Evolutionary conservation across 2,888 invertebrate genomes (phyloP).

Genomic region (Entomobrya multifasciata): DNA sequence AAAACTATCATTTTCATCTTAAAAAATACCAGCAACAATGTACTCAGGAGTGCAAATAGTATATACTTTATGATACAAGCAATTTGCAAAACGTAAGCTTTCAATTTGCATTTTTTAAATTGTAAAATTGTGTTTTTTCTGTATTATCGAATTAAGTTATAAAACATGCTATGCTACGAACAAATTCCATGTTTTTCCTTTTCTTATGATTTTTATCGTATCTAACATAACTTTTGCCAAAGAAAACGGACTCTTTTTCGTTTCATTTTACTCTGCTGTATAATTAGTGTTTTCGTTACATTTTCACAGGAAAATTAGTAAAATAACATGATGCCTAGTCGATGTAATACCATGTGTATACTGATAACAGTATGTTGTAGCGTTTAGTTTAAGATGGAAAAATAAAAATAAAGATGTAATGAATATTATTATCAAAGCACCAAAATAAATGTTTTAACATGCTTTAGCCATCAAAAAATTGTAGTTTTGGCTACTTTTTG

Average conservation of each 20-base stretch:
- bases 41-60: too few relatives aligned
- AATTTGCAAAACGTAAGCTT: background rate
- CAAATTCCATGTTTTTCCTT: background rate
- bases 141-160: conserved; percentile 33
- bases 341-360: background rate
- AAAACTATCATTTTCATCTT: background rate
- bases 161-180: conserved; percentile 2
- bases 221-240: too few relatives aligned
- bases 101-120: conserved; percentile 21
- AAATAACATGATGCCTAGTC: background rate
- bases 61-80: too few relatives aligned
- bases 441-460: conserved; percentile 30
- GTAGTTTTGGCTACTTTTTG: conserved; percentile 23
- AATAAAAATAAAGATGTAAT: background rate
- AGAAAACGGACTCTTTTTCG: background rate
- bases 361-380: background rate
- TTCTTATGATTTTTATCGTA: background rate
- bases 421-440: background rate
- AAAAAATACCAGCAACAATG: background rate
- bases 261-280: background rate
- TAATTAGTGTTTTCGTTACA: background rate
- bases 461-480: conserved; percentile 30
- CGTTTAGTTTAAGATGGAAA: background rate
- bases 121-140: conserved; percentile 42
- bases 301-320: conserved; percentile 36